Evolutionary conservation across 2,113 vertebrate species (phyloP).

Genomic region (Toxostoma redivivum): DNA sequence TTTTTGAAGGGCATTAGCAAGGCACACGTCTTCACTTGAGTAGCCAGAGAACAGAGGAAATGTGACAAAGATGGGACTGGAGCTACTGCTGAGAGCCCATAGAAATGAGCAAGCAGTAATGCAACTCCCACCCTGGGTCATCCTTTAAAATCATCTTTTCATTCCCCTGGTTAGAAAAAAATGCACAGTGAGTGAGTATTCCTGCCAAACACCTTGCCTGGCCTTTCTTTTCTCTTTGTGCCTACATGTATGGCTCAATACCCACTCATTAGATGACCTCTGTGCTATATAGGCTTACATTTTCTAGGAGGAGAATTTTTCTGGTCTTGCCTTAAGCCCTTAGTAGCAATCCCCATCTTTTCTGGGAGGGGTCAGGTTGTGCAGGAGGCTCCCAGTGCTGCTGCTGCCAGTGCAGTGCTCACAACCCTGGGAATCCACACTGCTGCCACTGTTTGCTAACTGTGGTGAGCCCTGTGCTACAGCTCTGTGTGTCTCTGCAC

Average conservation of each 20-base stretch:
- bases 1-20: background rate
- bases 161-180: background rate
- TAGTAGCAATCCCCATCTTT: background rate
- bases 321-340: background rate
- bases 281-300: background rate
- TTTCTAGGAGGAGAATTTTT: background rate
- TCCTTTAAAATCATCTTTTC: background rate
- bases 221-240: background rate
- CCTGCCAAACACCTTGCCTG: background rate
- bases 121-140: background rate
- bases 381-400: background rate
- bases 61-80: background rate
- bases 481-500: background rate
- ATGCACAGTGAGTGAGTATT: background rate
- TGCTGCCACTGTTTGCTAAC: background rate
- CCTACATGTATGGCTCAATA: background rate
- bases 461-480: background rate
- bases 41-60: background rate
- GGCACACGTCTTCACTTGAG: background rate
- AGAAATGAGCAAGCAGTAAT: background rate
- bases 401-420: background rate
- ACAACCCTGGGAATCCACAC: accelerated
- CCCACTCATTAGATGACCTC: no score
- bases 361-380: background rate
- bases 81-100: background rate